Percentiles rank a stretch among this genome's conserved stretches.
Conservation (phyloP, 1,140 invertebrate species). For the Ylistrum balloti region DNA sequence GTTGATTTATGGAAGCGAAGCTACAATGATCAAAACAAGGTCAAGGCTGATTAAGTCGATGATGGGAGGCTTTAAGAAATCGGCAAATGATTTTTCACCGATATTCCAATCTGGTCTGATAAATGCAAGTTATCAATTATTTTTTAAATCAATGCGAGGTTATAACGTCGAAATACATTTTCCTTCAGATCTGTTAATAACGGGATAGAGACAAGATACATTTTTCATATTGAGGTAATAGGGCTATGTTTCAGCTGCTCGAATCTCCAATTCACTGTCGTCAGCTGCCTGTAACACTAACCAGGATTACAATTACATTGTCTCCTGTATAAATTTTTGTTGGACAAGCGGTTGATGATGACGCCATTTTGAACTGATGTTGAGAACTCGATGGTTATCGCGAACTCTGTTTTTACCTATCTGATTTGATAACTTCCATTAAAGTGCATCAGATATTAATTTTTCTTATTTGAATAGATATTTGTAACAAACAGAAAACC, state of each 20-base stretch:
- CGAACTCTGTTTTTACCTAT: no score
- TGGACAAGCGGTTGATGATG: no score
- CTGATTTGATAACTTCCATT: no score
- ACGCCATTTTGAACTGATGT: no score
- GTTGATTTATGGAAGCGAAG: not conserved
- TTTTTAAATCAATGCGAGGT: not conserved
- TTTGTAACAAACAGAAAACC: no score
- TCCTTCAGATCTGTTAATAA: not conserved
- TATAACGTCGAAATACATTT: not conserved
- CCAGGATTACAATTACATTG: no score
- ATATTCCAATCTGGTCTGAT: not conserved
- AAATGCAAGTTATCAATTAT: not conserved
- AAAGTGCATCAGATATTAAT: no score
- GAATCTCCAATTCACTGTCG: not conserved
- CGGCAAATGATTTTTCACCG: not conserved
- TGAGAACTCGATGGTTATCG: no score
- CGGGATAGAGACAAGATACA: not conserved
- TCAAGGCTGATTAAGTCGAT: not conserved
- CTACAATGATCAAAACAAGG: not conserved
- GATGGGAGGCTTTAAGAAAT: not conserved
- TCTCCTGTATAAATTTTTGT: no score
- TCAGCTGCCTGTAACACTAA: not conserved
- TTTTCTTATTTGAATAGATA: no score
- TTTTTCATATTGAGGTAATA: not conserved
- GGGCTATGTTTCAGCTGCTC: not conserved